phyloP scores from a whole-genome alignment of 2,888 invertebrate genomes.

The Zaprionus obscuricornis region DNA sequence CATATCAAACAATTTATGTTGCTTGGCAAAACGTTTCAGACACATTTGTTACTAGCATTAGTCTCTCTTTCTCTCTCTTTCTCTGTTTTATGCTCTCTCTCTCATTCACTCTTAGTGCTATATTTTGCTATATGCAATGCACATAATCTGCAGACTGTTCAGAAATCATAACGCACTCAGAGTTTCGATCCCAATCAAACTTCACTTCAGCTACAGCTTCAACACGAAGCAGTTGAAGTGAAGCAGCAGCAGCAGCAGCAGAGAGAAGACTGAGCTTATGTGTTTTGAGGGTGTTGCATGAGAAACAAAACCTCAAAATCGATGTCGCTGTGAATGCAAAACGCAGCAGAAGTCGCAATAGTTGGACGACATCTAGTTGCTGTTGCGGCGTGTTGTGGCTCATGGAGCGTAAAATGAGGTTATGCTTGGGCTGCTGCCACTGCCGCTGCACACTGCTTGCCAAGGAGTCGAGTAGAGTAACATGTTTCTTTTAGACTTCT shows the following conservation, averaged over 20 bases:
- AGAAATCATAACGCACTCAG: constrained; percentile 68
- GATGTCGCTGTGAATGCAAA: constrained; percentile 32
- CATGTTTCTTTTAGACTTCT: constrained; percentile 66
- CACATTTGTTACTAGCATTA: constrained; percentile 43
- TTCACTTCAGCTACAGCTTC: constrained; percentile 45
- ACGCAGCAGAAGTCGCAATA: constrained; percentile 34
- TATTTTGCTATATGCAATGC: no score
- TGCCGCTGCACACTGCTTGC: constrained; percentile 9
- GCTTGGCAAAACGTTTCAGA: no score
- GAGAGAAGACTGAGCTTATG: not conserved
- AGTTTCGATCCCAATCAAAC: constrained; percentile 58
- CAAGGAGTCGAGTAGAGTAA: constrained; percentile 27
- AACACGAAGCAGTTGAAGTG: not conserved
- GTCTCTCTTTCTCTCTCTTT: constrained; percentile 10
- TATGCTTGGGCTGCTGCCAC: constrained; percentile 69
- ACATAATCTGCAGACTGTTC: constrained; percentile 43
- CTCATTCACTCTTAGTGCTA: no score
- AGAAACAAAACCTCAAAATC: constrained; percentile 34
- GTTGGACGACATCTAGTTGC: constrained; percentile 22
- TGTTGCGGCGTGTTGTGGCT: constrained; percentile 46
- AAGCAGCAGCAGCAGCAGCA: not conserved
- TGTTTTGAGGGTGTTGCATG: not conserved
- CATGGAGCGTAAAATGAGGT: constrained; percentile 82
- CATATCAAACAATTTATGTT: constrained; percentile 33
- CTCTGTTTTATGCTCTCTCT: not conserved